These are phyloP conservation scores for Oscarella lobularis DNA, from an alignment of 37 sponge, comb jelly and placozoan genomes.

Conservation along the genomic window DNA sequence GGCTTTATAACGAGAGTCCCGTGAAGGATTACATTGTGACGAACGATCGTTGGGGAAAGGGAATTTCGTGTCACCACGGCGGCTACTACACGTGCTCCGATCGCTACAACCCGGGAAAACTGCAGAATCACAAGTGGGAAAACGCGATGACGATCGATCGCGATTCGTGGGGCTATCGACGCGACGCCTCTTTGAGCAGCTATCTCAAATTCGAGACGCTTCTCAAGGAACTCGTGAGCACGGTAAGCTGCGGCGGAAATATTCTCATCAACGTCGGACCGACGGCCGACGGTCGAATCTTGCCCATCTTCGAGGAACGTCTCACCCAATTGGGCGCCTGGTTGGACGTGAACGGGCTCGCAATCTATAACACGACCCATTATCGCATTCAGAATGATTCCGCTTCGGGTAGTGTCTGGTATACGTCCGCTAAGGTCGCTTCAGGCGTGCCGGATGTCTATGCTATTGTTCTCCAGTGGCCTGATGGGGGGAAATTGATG, in stretches of 20 bases:
- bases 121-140: constrained; percentile 7
- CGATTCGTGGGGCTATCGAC: not conserved
- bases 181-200: not conserved
- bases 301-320: not conserved
- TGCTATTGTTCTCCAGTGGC: not conserved
- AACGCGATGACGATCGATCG: not conserved
- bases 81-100: constrained; percentile 1
- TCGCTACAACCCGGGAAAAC: not conserved
- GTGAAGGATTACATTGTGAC: not conserved
- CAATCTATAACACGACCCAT: not conserved
- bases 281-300: not conserved
- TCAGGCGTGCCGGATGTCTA: not conserved
- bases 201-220: not conserved
- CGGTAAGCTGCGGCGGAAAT: not conserved
- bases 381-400: not conserved
- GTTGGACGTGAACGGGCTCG: not conserved
- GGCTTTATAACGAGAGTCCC: constrained; percentile 4
- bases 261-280: not conserved
- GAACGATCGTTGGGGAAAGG: constrained; percentile 8
- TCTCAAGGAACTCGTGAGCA: not conserved
- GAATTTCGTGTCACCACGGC: not conserved
- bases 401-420: not conserved
- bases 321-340: constrained; percentile 1
- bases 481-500: not conserved
- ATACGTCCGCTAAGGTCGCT: not conserved